Evolutionary conservation across 2,113 vertebrate species (phyloP), one percentile per base, ranked within the genome.

Genomic region (Marcusenius ussheri): DNA sequence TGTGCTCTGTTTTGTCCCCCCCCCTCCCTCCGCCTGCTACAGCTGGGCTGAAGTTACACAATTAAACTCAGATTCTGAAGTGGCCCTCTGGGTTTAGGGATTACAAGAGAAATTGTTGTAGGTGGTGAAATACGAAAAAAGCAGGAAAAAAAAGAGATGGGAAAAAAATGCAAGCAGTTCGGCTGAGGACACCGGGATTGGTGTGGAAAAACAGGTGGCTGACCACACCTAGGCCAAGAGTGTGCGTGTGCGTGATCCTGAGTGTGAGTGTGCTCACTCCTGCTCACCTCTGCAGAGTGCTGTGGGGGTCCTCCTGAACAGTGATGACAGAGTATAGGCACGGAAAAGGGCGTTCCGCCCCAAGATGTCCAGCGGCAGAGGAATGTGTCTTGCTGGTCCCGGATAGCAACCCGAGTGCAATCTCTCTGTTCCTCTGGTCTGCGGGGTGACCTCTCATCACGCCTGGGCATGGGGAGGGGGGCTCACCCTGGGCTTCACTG

Each of bases 1-100:
- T 88, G 88, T 49, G 50, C 7, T 89, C 70, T 89, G 70, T 3
- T 21, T 80, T 47, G 1, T n/a, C 17, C 51, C 80, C 88, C 91
- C 83, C 11, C n/a, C 66, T 0, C 27, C n/a, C 17, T 5, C 27
- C 56, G 56, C 56, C 56, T n/a, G 58, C 35, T 35, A 35, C 92
- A 93, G 92, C 91, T 92, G 91, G 90, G 90, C 83, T 66, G 89
- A 90, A 39, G 27, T 77, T 66, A 88, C 88, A 89, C 89, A 88
- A 89, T 70, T 24, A 27, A 89, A 70, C 83, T 87, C 89, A 89
- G 85, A 66, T 39, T 90, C 21, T 89, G 90, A 49, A 90, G 83
- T 88, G 84, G 46, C 70, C 84, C 90, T 70, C 70, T 89, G 53
- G 89, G 86, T 62, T 89, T 83, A 42, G 88, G 42, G 50, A 88